These are phyloP conservation scores for Vultur gryphus DNA, from an alignment of 2,797 vertebrate genomes.

Conservation along the genomic window DNA sequence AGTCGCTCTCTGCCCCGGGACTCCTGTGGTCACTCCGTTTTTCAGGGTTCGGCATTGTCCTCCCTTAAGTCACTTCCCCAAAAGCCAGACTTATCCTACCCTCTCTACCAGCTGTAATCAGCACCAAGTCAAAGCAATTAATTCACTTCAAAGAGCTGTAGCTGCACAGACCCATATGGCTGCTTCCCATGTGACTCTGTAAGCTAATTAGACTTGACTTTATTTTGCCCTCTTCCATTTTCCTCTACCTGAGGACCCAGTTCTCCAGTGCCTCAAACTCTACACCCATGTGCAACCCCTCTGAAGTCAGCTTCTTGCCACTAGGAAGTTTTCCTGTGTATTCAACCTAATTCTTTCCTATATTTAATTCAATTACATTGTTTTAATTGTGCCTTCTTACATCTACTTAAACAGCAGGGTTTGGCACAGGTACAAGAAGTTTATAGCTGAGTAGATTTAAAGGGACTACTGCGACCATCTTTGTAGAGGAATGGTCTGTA, in stretches of 20 bases:
- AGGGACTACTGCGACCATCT: not conserved
- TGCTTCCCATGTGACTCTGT: conserved; percentile 31
- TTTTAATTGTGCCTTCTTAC: not conserved
- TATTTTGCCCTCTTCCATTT: conserved; percentile 42
- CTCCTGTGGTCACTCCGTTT: not conserved
- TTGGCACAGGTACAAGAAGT: not conserved
- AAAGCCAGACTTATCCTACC: not conserved
- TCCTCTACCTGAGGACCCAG: not conserved
- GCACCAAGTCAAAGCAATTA: conserved; percentile 56
- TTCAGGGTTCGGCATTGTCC: not conserved
- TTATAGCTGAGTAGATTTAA: not conserved
- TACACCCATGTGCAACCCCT: not conserved
- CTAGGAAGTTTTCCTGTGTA: not conserved
- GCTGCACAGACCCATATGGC: conserved; percentile 27
- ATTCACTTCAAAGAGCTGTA: conserved; percentile 36
- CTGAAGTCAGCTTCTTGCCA: not conserved
- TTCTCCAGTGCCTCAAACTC: not conserved
- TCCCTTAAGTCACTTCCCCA: not conserved
- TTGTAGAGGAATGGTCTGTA: not conserved
- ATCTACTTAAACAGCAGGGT: not conserved
- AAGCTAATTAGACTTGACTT: conserved; percentile 55
- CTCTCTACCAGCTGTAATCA: conserved; percentile 12
- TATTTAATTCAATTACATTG: conserved; percentile 10
- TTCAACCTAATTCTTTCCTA: not conserved
- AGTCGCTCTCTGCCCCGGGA: not conserved